Conservation (phyloP, 1,140 invertebrate genomes). For the Drosophila trapezifrons region DNA sequence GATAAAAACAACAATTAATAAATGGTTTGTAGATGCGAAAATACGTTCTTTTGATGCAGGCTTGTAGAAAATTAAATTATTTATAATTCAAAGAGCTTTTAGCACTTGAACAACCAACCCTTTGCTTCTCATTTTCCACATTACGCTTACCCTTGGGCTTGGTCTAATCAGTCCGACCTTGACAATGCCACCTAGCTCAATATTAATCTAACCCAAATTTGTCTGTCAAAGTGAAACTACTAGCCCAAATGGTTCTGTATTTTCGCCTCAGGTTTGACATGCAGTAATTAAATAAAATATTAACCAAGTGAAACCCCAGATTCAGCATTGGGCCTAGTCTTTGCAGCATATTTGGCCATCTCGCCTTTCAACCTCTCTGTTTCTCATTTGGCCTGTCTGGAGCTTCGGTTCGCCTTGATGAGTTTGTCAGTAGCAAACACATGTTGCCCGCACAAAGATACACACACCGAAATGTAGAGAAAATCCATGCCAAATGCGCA, state of each 20-base stretch:
- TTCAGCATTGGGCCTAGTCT: not conserved
- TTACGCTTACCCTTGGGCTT: not conserved
- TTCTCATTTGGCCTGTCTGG: constrained; percentile 6
- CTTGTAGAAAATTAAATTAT: not conserved
- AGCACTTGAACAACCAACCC: no score
- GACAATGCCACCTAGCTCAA: constrained; percentile 28
- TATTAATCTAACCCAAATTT: constrained; percentile 22
- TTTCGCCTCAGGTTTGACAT: constrained; percentile 10
- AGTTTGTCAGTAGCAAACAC: constrained; percentile 62
- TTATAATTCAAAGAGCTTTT: not conserved
- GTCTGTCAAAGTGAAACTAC: constrained; percentile 6
- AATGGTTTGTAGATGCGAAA: not conserved
- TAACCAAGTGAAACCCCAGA: constrained; percentile 38
- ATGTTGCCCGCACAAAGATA: constrained; percentile 52
- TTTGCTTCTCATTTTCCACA: not conserved
- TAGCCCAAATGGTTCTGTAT: constrained; percentile 7
- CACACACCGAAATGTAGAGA: constrained; percentile 16
- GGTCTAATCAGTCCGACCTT: constrained; percentile 8
- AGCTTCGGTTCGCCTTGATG: constrained; percentile 41
- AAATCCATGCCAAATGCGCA: constrained; percentile 56
- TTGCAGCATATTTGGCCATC: constrained; percentile 3
- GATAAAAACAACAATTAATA: not conserved
- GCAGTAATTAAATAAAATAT: constrained; percentile 60
- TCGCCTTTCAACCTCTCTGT: not conserved
- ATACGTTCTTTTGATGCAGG: not conserved